A percentile compares a stretch with the other conserved stretches of the same genome.
phyloP scores from a whole-genome alignment of 2,797 vertebrate genomes.

The Carcharodon carcharias region DNA sequence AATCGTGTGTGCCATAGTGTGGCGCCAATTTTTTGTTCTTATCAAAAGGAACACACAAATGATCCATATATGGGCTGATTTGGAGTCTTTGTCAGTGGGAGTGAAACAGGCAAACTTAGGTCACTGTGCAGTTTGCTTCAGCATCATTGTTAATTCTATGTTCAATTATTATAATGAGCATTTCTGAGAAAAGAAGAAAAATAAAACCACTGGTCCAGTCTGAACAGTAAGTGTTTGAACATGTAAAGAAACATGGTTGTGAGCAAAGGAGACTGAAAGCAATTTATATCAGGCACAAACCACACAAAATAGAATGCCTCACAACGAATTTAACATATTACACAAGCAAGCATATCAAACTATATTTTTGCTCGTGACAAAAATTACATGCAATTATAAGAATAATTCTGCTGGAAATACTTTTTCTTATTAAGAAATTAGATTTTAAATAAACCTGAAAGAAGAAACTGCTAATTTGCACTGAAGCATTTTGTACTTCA shows the following conservation, averaged over 20 bases:
- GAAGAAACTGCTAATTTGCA: background rate
- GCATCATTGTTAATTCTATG: background rate
- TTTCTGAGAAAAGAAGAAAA: background rate
- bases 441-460: background rate
- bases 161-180: background rate
- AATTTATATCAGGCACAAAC: constrained; percentile 16
- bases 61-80: background rate
- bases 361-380: background rate
- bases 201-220: background rate
- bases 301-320: background rate
- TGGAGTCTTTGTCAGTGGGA: background rate
- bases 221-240: constrained; percentile 4
- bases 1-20: background rate
- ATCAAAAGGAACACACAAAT: background rate
- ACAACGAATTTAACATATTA: background rate
- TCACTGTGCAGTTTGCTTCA: background rate
- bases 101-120: background rate
- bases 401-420: background rate
- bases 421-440: background rate
- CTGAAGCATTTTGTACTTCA: background rate
- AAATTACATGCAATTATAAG: background rate
- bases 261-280: background rate
- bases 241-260: background rate
- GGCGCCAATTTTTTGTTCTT: background rate
- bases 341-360: background rate